Evolutionary conservation across 2,113 vertebrate species (phyloP), one percentile per base, ranked within the genome.

Genomic region (Heloderma charlesbogerti): DNA sequence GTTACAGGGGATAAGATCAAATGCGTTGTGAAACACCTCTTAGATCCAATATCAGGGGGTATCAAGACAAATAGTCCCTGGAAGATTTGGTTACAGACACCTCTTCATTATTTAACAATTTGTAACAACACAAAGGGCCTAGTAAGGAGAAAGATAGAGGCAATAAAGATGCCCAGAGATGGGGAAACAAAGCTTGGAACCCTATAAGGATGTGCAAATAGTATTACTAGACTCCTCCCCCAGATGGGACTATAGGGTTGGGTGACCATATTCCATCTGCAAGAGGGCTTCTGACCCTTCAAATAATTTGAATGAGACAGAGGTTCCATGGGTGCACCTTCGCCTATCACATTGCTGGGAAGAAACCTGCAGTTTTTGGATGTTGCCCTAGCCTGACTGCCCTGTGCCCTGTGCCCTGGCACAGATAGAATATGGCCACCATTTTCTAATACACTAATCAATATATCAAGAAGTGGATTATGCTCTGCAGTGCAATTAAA

Each of bases 1-100:
- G 69, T 92, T 90, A 40, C 12, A 83, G 60, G 13, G 34, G 84
- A 86, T 90, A 90, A 85, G 51, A 94, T 93, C 60, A 94, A 91
- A 84, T 75, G 0, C 31, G 80, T 54, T 75, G 80, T 85, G 86
- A 93, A 57, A 81, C 34, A 66, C 51, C n/a, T 92, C 95, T 92
- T 87, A 66, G 74, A 89, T 92, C 60, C 51, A 48, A 37, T 87
- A 78, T 90, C 51, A 83, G 48, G 69, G 51, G 80, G 63, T 69
- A 81, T 83, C 67, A 77, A 29, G 43, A 83, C 34, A 87, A 87
- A 79, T 90, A 69, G 37, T 87, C 43, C 84, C 85, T 84, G 40
- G 45, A 82, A 86, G 31, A 84, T 71, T 90, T 92, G 37, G 63
- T 83, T 77, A 87, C 79, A 57, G 45, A 90, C 84, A 84, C 18